Evolutionary conservation across 2,797 vertebrate genomes (phyloP), one percentile per base, ranked within the genome.

Genomic region (Falco peregrinus): DNA sequence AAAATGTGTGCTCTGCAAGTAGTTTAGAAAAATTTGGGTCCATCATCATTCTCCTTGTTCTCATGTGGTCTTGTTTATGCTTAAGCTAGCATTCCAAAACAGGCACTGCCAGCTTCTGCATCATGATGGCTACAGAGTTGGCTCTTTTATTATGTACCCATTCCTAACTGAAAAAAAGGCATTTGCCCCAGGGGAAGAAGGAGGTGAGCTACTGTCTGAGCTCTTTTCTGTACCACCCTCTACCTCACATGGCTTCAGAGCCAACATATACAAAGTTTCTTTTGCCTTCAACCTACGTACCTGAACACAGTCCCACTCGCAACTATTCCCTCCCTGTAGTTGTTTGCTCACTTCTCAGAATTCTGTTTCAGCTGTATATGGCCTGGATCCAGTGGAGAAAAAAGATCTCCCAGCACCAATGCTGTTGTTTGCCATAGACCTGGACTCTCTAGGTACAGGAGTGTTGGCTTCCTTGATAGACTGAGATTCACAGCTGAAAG

Each of bases 121-220:
- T 78, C 78, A 92, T 94, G 94, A 95, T 11, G 2, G 79, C 82
- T 95, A 71, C 73, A 80, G 90, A 95, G 90, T 67, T 96, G 65
- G 75, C 82, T 96, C 79, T 89, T 96, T 95, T 89, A 85, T 91
- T 96, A 89, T 92, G 90, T 85, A 96, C 70, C 94, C 84, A 87
- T 95, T 92, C 92, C 93, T 96, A 96, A 96, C 92, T 92, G 95
- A 94, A 94, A 96, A 95, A 95, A 90, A 94, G 84, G 87, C 93
- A 95, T 90, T 93, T 95, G 69, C 96, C 94, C 26, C 14, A 15
- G 7, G 95, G 87, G 45, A 93, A 96, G 88, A 96, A 73, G 56
- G 84, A 96, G 96, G 90, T 96, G 95, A 97, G 94, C 95, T 97
- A 95, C 93, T 0, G 93, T 97, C 96, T 97, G 94, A 95, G 90